Evolutionary conservation across 2,888 invertebrate species (phyloP).

Genomic region (Adineta ricciae): DNA sequence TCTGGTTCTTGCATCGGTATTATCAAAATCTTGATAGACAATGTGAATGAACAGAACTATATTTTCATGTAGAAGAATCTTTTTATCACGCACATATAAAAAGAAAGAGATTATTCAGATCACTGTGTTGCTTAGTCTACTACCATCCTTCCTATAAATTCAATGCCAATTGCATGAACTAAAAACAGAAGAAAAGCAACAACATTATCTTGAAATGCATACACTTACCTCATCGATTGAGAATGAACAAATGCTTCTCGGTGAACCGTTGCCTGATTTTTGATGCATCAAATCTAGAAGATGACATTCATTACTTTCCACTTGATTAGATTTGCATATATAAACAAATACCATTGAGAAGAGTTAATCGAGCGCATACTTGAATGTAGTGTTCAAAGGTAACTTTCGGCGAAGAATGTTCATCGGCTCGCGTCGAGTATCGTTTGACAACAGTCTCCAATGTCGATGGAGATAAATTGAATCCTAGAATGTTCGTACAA

Average conservation of each 20-base stretch:
- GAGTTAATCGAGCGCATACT: slow-evolving; percentile 3
- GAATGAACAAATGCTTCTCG: background rate
- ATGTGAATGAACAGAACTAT: too few species aligned
- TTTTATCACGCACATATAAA: background rate
- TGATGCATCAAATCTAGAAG: background rate
- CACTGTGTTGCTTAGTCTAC: background rate
- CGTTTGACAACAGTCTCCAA: background rate
- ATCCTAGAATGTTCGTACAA: background rate
- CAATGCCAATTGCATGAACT: slow-evolving; percentile 16
- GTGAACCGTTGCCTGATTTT: background rate
- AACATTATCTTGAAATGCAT: too few species aligned
- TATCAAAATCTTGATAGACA: too few species aligned
- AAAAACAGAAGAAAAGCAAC: background rate
- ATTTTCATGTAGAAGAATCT: background rate
- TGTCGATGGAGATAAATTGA: slow-evolving; percentile 3
- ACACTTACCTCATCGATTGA: slow-evolving; percentile 6
- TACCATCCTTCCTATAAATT: background rate
- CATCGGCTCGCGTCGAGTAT: background rate
- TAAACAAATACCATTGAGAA: background rate
- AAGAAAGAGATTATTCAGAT: background rate
- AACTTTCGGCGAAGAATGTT: background rate
- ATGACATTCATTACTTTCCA: background rate
- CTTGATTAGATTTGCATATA: background rate
- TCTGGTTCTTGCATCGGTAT: too few species aligned
- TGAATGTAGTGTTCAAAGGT: slow-evolving; percentile 12